Base-by-base conservation (phyloP, 2,888 invertebrate genomes). In the Trachelus iudaicus region DNA sequence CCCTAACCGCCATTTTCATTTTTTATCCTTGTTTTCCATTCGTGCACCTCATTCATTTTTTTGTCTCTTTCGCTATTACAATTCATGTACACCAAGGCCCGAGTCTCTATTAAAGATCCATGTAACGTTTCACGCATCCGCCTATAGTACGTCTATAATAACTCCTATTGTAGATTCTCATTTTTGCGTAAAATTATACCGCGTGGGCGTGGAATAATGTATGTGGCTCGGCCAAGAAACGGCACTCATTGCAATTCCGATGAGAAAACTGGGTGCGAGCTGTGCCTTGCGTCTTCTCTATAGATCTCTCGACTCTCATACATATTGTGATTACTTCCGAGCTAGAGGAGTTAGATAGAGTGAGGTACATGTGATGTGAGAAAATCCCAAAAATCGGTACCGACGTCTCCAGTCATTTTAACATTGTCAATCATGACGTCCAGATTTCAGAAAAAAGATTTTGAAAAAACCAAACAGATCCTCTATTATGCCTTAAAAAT, bases 251-350 rank as follows among this genome's bases (percentile, higher is more conserved):
- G 90, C 87, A 89, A 90, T 90, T 90, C 90, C 88, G 85, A 90
- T 89, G 88, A 88, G 89, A 88, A 87, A 87, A 88, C 86, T 84
- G 84, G 83, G 81, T 86, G 85, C 86, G 83, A 86, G 83, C 85
- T 86, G 85, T 82, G 85, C 81, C 84, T 84, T 80, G 84, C 83
- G 82, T 86, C 85, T 85, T 83, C 87, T 85, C 84, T 84, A 34
- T 73, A 77, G 77, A 74, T 82, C 84, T 83, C 80, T 76, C 77
- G 81, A 83, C 85, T 87, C 88, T 90, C 90, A 90, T 90, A 90
- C 90, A 90, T 90, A 90, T 90, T 90, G 86, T 90, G 90, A 90
- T 90, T 90, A 90, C 90, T 88, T 88, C 85, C 84, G 83, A 84
- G 83, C 80, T 82, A 82, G 82, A 83, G 40, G 34, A 77, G 79